phyloP scores from a whole-genome alignment of 2,797 vertebrate species.

The Paedocypris micromegethes region DNA sequence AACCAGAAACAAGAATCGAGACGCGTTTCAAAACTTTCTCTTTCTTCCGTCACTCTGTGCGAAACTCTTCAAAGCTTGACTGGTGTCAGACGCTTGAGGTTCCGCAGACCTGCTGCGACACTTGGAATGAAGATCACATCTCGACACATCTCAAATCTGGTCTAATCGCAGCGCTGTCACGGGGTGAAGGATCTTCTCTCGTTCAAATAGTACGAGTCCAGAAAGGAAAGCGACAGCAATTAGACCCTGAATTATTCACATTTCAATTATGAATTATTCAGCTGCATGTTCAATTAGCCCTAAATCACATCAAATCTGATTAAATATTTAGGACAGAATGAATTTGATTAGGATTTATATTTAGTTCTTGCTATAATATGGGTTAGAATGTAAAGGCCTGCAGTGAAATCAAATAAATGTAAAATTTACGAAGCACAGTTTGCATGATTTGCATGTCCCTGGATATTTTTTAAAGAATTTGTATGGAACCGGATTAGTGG shows the following conservation, averaged over 20 bases:
- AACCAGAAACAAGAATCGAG: conserved; percentile 17
- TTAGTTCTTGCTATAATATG: conserved; percentile 22
- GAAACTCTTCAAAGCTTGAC: neutral
- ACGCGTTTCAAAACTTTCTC: conserved; percentile 20
- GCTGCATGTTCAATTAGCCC: conserved; percentile 52
- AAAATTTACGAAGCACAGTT: neutral
- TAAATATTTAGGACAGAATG: conserved; percentile 44
- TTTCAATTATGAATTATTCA: conserved; percentile 52
- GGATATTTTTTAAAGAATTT: too few species aligned
- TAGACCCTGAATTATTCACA: conserved; percentile 52
- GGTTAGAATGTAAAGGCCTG: neutral
- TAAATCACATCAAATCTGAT: conserved; percentile 48
- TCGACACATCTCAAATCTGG: neutral
- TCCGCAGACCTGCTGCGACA: neutral
- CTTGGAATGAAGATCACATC: conserved; percentile 8
- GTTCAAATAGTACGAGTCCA: conserved; percentile 35
- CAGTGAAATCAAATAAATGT: neutral
- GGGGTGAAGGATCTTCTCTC: conserved; percentile 32
- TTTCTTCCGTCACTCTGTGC: neutral
- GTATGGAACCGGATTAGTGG: too few species aligned
- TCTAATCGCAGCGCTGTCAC: conserved; percentile 7
- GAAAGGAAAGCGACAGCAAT: conserved; percentile 43
- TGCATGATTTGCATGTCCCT: too few species aligned
- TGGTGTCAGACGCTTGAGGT: conserved; percentile 6
- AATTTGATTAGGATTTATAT: conserved; percentile 42